phyloP scores from a whole-genome alignment of 2,797 vertebrate species.

The Cossypha polioptera region DNA sequence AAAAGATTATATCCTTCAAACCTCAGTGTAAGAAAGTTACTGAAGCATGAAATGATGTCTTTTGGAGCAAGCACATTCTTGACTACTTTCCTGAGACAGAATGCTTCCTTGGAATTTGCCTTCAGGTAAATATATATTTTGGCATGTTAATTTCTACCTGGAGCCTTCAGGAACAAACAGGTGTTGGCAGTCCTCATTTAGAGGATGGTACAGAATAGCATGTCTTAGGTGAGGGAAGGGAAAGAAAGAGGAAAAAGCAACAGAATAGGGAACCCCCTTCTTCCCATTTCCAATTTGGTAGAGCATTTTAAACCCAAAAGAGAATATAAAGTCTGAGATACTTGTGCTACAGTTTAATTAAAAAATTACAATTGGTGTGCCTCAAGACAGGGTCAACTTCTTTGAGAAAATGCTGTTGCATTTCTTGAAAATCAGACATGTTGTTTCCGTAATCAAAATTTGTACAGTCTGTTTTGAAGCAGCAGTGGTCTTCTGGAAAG shows the following conservation, averaged over 20 bases:
- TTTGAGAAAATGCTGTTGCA: background rate
- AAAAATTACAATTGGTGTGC: background rate
- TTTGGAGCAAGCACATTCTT: background rate
- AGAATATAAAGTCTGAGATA: background rate
- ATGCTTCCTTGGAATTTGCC: background rate
- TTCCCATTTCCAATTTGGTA: background rate
- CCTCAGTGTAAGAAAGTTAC: background rate
- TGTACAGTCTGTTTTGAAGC: background rate
- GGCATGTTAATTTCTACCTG: background rate
- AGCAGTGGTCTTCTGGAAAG: background rate
- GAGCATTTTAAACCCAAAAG: background rate
- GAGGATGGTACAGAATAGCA: background rate
- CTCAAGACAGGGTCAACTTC: background rate
- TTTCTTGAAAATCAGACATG: background rate
- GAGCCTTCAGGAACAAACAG: background rate
- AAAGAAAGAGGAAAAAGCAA: background rate
- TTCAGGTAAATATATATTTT: background rate
- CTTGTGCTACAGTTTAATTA: background rate
- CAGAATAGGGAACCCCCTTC: fast-evolving
- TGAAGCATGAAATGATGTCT: background rate
- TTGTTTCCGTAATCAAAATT: background rate
- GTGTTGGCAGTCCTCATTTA: fast-evolving
- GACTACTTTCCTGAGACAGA: background rate
- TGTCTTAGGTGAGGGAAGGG: background rate
- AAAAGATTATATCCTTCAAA: background rate